Evolutionary conservation across 1,140 invertebrate species (phyloP), one percentile per base, ranked within the genome.

Genomic region (Pectinophora gossypiella): DNA sequence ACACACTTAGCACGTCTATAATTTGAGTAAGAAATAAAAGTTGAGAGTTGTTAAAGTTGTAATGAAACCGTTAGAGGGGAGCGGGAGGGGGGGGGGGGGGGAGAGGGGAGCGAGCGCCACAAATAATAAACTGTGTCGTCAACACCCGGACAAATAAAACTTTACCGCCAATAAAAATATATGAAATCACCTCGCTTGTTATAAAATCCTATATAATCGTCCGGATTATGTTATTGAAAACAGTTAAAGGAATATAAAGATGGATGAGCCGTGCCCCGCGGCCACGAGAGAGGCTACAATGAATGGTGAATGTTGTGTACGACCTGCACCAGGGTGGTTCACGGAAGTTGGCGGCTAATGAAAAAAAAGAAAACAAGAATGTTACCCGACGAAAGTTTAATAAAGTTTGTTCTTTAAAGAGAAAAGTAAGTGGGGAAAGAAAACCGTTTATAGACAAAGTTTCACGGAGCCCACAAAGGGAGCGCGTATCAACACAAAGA

Each of bases 101-200:
- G 15, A 7, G 36, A 6, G 36, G 16, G 36, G 10, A 6, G 27
- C 27, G 27, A 45, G 45, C 43, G 56, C 32, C 23, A 16, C 46
- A 58, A n/a, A 56, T 50, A 58, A 63, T 63, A 68, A 66, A 72
- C 27, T 56, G 51, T 60, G 49, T 62, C 69, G 63, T 72, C 60
- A 66, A 55, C 51, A 53, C 22, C 18, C n/a, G 23, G 12, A 40
- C 59, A 22, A 61, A 71, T 73, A 70, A 70, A 71, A 71, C 42
- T 70, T 73, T 68, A 70, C 62, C 61, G 61, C 48, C 57, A 55
- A 57, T 66, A 64, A 73, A n/a, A 64, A 57, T 18, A 36, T 20
- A 56, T 42, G 7, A 22, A 22, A 48, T 49, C 13, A 20, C 48
- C 38, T 20, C 18, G 4, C 18, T 10, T 16, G 12, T 6, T 19